Base-by-base conservation (phyloP, 2,113 vertebrate species). In the Elephantulus edwardii region DNA sequence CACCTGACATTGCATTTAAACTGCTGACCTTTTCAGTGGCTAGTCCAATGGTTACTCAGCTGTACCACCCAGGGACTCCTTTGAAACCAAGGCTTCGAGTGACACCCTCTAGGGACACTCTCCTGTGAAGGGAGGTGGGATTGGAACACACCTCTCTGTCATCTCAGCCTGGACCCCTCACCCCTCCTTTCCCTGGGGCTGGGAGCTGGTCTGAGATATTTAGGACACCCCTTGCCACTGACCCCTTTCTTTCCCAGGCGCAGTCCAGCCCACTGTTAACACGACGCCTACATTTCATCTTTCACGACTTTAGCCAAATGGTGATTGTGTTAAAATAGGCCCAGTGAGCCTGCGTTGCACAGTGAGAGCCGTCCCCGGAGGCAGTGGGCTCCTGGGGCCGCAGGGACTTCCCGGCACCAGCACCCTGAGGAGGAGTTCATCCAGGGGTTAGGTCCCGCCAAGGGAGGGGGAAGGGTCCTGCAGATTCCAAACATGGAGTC, bases 311-410 rank as follows among this genome's bases (percentile, higher is more conserved):
- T 54, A 79, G 70, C 83, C 94, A 87, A 50, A 76, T 58, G 70
- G 79, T 76, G 79, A 46, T 58, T 30, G 50, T 80, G 88, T 89
- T 68, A 85, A 89, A 95, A 75, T 80, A 71, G 84, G 85, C 76
- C 1, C 28, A 12, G 71, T 40, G 6, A 0, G 20, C 3, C 40
- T 19, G 28, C 35, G 70, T 62, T 33, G 19, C 8, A 2, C 2
- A 1, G 30, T 26, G 33, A 5, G 44, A 26, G 4, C 6, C 20
- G 8, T 10, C 3, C 74, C 24, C 44, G 9, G 22, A 8, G 2
- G 54, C n/a, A 12, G 40, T 0, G 0, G 54, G 19, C 38, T 50
- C n/a, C 62, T 0, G 2, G 60, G 50, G 28, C 62, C 3, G 35
- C 20, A 7, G 8, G 0, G 5, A 19, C 17, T 22, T 30, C 38